phyloP scores from a whole-genome alignment of 2,888 invertebrate genomes.

The Chrysodeixis includens region DNA sequence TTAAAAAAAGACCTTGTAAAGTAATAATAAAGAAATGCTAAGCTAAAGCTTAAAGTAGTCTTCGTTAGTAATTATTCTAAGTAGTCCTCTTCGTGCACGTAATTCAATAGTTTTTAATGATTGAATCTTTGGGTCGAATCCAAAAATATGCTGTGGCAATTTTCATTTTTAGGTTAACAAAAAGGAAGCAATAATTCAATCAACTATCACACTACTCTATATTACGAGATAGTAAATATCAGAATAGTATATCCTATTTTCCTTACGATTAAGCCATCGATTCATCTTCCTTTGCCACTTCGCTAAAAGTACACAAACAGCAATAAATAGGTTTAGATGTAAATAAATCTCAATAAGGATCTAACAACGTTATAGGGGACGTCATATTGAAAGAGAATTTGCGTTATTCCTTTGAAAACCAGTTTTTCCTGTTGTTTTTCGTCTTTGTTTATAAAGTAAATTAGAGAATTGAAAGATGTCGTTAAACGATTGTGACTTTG shows the following conservation, averaged over 20 bases:
- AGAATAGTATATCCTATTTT: background rate
- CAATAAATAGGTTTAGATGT: conserved; percentile 45
- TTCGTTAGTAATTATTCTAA: too few species aligned
- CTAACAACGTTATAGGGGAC: conserved; percentile 34
- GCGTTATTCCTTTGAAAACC: conserved; percentile 15
- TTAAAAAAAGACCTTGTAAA: too few species aligned
- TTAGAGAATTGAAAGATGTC: background rate
- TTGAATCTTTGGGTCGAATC: too few species aligned
- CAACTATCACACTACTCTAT: background rate
- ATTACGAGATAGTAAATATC: background rate
- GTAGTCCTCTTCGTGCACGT: too few species aligned
- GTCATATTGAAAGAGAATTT: conserved; percentile 37
- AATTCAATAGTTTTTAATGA: too few species aligned
- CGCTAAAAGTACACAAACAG: conserved; percentile 34
- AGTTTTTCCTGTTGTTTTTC: conserved; percentile 14
- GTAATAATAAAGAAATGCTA: too few species aligned
- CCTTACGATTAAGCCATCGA: conserved; percentile 2
- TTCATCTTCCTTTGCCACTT: conserved; percentile 25
- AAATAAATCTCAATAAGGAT: conserved; percentile 46
- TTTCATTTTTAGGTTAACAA: too few species aligned
- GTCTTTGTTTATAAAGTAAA: background rate
- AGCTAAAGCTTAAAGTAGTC: too few species aligned
- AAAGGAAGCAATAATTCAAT: background rate
- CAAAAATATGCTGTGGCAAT: too few species aligned
- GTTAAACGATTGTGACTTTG: too few species aligned